Evolutionary conservation across 2,888 invertebrate species (phyloP).

Genomic region (Caenorhabditis parvicauda): DNA sequence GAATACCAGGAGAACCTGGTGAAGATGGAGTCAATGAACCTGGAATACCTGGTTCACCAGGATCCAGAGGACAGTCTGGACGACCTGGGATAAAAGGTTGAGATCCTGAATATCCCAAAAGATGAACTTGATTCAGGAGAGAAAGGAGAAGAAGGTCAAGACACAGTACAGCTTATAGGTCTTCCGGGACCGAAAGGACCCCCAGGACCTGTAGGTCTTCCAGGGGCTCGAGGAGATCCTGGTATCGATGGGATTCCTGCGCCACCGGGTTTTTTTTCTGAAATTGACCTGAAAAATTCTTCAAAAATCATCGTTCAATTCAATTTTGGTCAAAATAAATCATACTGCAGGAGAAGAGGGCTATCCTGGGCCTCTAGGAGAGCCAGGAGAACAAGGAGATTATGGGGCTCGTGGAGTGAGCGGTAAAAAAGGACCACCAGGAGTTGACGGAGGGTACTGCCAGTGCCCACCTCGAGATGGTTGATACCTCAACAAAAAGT

Average conservation of each 20-base stretch:
- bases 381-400: constrained; percentile 33
- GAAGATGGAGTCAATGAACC: constrained; percentile 34
- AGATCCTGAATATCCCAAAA: no score
- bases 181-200: constrained; percentile 28
- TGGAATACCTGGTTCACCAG: constrained; percentile 26
- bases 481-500: no score
- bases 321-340: not conserved
- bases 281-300: no score
- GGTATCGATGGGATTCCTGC: constrained; percentile 39
- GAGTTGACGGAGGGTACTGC: constrained; percentile 43
- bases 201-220: constrained; percentile 28
- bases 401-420: constrained; percentile 32
- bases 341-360: constrained; percentile 17
- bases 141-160: constrained; percentile 39
- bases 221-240: constrained; percentile 35
- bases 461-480: constrained; percentile 40
- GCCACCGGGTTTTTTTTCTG: constrained; percentile 21
- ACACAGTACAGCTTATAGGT: constrained; percentile 33
- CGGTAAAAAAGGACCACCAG: constrained; percentile 34
- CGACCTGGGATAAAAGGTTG: constrained; percentile 21
- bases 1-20: constrained; percentile 30
- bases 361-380: constrained; percentile 30
- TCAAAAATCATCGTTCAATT: not conserved
- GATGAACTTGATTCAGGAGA: constrained; percentile 13
- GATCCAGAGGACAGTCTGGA: constrained; percentile 31